phyloP scores from a whole-genome alignment of 2,113 vertebrate species.

The Ascaphus truei region DNA sequence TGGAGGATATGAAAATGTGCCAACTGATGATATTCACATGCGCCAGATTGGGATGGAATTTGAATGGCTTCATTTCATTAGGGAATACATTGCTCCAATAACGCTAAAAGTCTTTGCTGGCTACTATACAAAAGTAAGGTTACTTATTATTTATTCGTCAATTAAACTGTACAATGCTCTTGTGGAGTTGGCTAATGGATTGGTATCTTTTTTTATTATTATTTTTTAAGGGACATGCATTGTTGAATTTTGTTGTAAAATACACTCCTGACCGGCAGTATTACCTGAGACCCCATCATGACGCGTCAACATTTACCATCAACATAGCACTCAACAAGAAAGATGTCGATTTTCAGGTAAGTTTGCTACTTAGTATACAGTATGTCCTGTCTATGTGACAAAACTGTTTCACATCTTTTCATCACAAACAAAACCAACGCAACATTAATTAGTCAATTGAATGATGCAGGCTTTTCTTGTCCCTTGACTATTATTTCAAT shows the following conservation, averaged over 20 bases:
- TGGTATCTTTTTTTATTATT: neutral
- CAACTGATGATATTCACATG: conserved; percentile 97
- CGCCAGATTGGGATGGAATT: conserved; percentile 85
- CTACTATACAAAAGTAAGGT: conserved; percentile 90
- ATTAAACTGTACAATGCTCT: neutral
- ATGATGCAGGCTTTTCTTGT: no score
- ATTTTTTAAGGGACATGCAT: conserved; percentile 70
- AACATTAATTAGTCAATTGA: neutral
- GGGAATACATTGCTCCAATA: conserved; percentile 93
- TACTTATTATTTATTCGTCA: neutral
- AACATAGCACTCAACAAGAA: conserved; percentile 94
- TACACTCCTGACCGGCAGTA: conserved; percentile 86
- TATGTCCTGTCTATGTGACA: no score
- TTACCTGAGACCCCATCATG: conserved; percentile 86
- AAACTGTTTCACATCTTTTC: no score
- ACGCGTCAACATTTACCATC: conserved; percentile 96
- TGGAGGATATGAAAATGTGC: conserved; percentile 95
- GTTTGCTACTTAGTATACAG: no score
- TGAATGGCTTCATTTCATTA: conserved; percentile 96
- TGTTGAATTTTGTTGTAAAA: conserved; percentile 97
- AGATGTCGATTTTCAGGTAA: conserved; percentile 85
- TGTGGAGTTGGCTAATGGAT: neutral
- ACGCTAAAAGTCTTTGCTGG: conserved; percentile 94
- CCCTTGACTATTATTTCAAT: no score
- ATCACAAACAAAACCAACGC: no score